Base-by-base conservation (phyloP, 2,113 vertebrate species). In the Edolisoma coerulescens region DNA sequence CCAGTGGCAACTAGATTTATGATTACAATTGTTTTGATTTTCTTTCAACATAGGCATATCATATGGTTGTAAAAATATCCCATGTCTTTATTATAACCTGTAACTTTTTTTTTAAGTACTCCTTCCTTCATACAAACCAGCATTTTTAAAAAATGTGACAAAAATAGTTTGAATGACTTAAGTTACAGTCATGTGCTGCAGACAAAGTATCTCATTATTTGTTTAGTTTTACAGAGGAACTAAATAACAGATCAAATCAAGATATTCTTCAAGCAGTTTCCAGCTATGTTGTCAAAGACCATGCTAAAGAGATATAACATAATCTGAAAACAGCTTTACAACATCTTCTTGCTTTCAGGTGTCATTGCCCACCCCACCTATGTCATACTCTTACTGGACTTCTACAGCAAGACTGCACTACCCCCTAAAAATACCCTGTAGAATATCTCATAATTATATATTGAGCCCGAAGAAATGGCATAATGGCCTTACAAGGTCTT, bases 201-300 rank as follows among this genome's bases (percentile, higher is more conserved):
- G 50, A 90, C 24, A 94, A 60, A 84, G 53, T 87, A 61, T 91
- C 41, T 35, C 90, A 91, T 70, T 69, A 86, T 93, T 93, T 67
- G 78, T 94, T 93, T 84, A 86, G 63, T 85, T 68, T 96, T 80
- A 90, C 39, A 87, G 35, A 91, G 67, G 75, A 97, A 76, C 68
- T 20, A 90, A 91, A 56, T 89, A 83, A 93, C 39, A 95, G 82
- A 88, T 78, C 41, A 93, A 53, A 88, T 69, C n/a, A 95, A 79
- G 68, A 84, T 47, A 89, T 7, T 91, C n/a, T 84, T 74, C 37
- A 84, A 78, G 32, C 7, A 65, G n/a, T 65, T 92, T 74, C n/a
- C 45, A 94, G 57, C 49, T 67, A 20, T 35, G 68, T 4, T 3
- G 53, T 60, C 33, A 68, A 77, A 77, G 16, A 76, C 50, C 32